Conservation (phyloP, 2,888 invertebrate genomes). For the Hypsopygia costalis region DNA sequence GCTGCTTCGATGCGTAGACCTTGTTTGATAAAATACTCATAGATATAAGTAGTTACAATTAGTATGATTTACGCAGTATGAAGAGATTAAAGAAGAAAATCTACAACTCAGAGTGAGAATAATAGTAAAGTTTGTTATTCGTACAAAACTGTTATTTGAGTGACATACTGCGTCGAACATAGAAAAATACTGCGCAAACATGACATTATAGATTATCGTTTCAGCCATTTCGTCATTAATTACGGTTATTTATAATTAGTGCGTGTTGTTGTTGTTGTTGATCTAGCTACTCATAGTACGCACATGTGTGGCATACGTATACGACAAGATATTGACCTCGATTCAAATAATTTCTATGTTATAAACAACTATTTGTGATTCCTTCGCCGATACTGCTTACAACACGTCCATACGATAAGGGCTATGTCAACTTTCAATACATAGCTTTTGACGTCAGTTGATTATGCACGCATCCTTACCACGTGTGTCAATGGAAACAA, state of each 20-base stretch:
- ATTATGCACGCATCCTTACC: constrained; percentile 29
- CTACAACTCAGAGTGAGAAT: too few species aligned
- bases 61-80: too few species aligned
- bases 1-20: constrained; percentile 57
- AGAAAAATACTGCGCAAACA: constrained; percentile 30
- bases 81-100: too few species aligned
- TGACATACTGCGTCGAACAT: constrained; percentile 13
- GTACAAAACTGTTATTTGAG: neutral
- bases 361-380: constrained; percentile 65
- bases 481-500: constrained; percentile 30
- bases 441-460: neutral
- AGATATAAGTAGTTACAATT: constrained; percentile 5
- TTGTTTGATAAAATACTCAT: constrained; percentile 47
- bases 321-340: constrained; percentile 74
- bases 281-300: constrained; percentile 57
- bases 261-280: constrained; percentile 63
- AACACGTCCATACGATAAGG: constrained; percentile 68
- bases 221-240: constrained; percentile 40
- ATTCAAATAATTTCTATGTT: constrained; percentile 72
- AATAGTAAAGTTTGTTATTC: too few species aligned
- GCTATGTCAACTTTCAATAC: constrained; percentile 43
- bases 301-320: constrained; percentile 69
- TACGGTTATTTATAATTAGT: constrained; percentile 47
- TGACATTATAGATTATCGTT: constrained; percentile 27
- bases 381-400: constrained; percentile 55